Evolutionary conservation across 1,140 invertebrate species (phyloP), one percentile per base, ranked within the genome.

Genomic region (Scaptomyza pallida): DNA sequence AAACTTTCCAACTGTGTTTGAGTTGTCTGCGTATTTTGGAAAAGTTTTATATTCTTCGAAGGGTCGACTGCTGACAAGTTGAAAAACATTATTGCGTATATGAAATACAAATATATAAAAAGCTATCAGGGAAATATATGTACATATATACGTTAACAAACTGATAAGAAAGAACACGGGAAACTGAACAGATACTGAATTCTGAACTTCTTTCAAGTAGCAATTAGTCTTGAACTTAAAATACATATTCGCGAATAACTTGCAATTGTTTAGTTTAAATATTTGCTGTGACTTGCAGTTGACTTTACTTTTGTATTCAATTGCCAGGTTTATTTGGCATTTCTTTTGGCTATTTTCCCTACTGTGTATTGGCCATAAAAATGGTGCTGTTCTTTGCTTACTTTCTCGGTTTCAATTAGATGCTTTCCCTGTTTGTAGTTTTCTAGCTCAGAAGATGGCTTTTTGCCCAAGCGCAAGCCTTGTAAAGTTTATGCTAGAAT

Each of bases 11-110:
- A 43, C 41, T 70, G 43, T 3, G 26, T 30, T 30, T 41, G 62
- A 85, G 62, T 72, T 86, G 60, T 59, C 40, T n/a, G 6, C 26
- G 26, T 30, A n/a, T 37, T 45, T 56, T 45, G 48, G 30, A 77
- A 85, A 86, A 52, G 33, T 37, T 37, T 37, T 37, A 3, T 35
- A n/a, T 35, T 81, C 81, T 75, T 35, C 12, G 10, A 56, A 50
- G 64, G 44, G 23, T 68, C 60, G 54, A 59, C 56, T 61, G 71
- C 65, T 75, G 79, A 83, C 75, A 78, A 73, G 44, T 77, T 47
- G 54, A 68, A 75, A 80, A 85, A 86, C 57, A 77, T 76, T 61
- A 77, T 80, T 86, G 64, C 76, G 72, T 76, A 69, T 82, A 81
- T 78, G 35, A 26, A 45, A 33, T 45, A 63, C 33, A 35, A 15